Base-by-base conservation (phyloP, 2,888 invertebrate genomes). In the Chloroclysta siterata region DNA sequence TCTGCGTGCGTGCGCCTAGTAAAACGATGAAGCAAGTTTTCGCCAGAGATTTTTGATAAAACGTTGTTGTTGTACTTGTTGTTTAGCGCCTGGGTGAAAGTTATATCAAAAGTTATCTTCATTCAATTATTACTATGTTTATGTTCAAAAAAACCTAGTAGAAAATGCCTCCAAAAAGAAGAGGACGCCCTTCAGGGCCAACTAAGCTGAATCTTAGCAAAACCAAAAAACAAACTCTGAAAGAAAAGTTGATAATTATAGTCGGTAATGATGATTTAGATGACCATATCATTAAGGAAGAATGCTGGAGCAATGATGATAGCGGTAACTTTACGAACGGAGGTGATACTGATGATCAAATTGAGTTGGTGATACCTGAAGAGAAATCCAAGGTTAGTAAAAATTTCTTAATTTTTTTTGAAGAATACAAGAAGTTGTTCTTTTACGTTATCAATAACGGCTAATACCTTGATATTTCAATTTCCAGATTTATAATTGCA, bases 21-120 rank as follows among this genome's bases (percentile, higher is more conserved):
- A 68, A 70, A 72, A 69, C 69, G 72, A 68, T 62, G 68, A 70
- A 69, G 72, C 72, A 72, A 72, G 66, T 63, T 66, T 58, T 53
- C 65, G 48, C 54, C 22, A 54, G 51, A 60, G 55, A 64, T 47
- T 53, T 63, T 46, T 61, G 55, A 53, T 51, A 63, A 47, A 53
- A 53, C 59, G 51, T 58, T 57, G 48, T 44, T 36, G 7, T 17
- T 11, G 14, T 44, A 15, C 15, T 50, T 47, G 41, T 60, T 60
- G 60, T 58, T 42, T 48, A 80, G 87, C 91, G 91, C 91, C 91
- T 91, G 88, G 81, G 88, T 88, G 88, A 90, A 89, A 89, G 85
- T 83, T 85, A 85, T 89, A 91, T 89, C 90, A 90, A 90, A 85
- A 73, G 71, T 77, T 53, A 47, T 22, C 42, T 48, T 65, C 22